Evolutionary conservation across 2,797 vertebrate species (phyloP), one percentile per base, ranked within the genome.

Genomic region (Alosa sapidissima): DNA sequence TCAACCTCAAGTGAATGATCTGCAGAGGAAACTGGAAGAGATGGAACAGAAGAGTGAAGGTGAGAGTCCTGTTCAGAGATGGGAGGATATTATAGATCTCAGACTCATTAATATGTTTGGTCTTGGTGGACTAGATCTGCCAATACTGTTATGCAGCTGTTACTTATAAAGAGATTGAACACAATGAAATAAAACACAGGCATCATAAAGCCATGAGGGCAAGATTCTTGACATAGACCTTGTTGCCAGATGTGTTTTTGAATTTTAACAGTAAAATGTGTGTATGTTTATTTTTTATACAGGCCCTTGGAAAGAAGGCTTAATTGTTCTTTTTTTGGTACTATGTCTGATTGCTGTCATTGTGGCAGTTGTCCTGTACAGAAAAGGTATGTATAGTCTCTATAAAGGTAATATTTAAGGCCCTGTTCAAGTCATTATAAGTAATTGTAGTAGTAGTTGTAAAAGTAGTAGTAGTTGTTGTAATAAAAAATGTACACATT

Each of bases 101-200:
- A 83, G 83, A 85, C 68, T 28, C 41, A 41, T 4, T 41, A 41
- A 41, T 2, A 41, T 41, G 41, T 41, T 2, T 4, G 41, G 41
- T 41, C 41, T 41, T 41, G 41, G 84, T 21, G 86, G 78, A 47
- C 28, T 87, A 1, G 1, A 49, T 11, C 68, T 82, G 41, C 41
- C 41, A 41, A 41, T 41, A 41, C 41, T 41, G 41, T 41, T 2
- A 41, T 41, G 41, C 41, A 41, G 41, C 41, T 41, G 41, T 41
- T 41, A 4, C 41, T 41, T 41, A 41, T 41, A 41, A 41, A 41
- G 41, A 41, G 0, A 41, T 41, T 41, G 41, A 41, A 41, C 41
- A 41, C 41, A 41, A 4, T 41, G 41, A 41, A 47, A 45, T 78
- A 6, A 62, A 24, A 28, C 5, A 68, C 24, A 33, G 33, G 65